phyloP scores from a whole-genome alignment of 30 jellyfish, hydroid and myxozoan species.

The Chrysaora quinquecirrha region DNA sequence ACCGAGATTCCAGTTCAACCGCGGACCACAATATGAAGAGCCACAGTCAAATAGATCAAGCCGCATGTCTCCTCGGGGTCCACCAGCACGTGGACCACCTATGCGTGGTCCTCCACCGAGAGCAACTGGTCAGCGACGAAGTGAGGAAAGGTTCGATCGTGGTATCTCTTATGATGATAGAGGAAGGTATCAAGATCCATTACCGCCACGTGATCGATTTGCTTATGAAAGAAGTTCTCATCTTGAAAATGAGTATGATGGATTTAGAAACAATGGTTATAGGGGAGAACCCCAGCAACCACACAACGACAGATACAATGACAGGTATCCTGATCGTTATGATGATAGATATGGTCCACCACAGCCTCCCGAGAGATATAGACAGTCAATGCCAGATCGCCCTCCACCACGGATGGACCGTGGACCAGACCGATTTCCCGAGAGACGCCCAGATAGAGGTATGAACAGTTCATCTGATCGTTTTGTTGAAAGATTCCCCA shows the following conservation, averaged over 20 bases:
- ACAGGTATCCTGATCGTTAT: constrained; percentile 9
- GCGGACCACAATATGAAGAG: neutral
- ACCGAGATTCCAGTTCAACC: neutral
- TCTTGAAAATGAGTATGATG: neutral
- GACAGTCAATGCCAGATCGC: constrained; percentile 29
- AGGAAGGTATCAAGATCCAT: neutral
- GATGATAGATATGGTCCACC: constrained; percentile 44
- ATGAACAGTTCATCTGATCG: neutral
- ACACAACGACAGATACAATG: neutral
- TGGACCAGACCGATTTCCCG: neutral
- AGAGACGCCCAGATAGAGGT: neutral
- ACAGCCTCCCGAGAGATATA: constrained; percentile 4
- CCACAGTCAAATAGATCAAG: no score
- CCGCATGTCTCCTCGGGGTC: neutral
- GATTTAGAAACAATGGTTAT: neutral
- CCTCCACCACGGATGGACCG: neutral
- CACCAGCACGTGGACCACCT: constrained; percentile 12
- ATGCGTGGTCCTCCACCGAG: constrained; percentile 51
- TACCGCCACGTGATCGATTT: constrained; percentile 39
- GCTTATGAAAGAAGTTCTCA: constrained; percentile 7
- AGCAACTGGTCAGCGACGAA: neutral
- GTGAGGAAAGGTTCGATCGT: neutral
- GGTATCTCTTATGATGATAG: neutral
- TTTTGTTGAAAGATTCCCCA: neutral
- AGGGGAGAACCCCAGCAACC: constrained; percentile 15